Percentiles rank a stretch among this genome's conserved stretches.
Conservation (phyloP, 2,113 vertebrate genomes). For the Dinomys branickii region DNA sequence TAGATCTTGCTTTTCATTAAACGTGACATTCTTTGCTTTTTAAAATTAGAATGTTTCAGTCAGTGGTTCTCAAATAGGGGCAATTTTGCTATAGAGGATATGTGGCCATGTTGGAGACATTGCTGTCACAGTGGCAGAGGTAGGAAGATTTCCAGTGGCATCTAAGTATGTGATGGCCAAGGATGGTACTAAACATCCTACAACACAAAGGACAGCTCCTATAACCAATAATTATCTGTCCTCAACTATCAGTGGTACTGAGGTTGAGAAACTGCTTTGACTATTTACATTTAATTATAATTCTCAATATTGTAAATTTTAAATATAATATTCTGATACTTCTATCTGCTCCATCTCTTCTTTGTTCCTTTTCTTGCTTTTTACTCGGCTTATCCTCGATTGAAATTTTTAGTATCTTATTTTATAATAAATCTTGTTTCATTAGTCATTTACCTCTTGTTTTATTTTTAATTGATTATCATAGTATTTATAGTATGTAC, state of each 20-base stretch:
- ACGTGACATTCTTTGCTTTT: background rate
- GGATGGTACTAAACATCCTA: background rate
- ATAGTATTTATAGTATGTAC: background rate
- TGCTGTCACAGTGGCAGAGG: background rate
- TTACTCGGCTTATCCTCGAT: background rate
- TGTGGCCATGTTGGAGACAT: background rate
- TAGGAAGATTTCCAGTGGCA: background rate
- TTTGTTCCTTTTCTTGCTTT: background rate
- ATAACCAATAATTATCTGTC: background rate
- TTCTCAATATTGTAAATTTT: background rate
- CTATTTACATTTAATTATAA: background rate
- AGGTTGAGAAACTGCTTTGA: background rate
- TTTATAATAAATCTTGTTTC: background rate
- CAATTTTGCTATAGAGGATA: background rate
- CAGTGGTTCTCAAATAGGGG: background rate
- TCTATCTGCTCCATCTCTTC: background rate
- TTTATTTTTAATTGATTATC: background rate
- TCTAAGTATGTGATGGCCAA: background rate
- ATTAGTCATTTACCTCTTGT: background rate
- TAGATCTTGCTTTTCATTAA: background rate
- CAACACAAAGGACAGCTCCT: background rate
- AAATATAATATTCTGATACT: slow-evolving; percentile 1
- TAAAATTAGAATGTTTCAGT: background rate
- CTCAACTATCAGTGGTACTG: background rate
- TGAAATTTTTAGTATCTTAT: background rate